A percentile compares a stretch with the other conserved stretches of the same genome.
Evolutionary conservation across 1,140 invertebrate genomes (phyloP).

Genomic region (Neotoxoptera formosana): DNA sequence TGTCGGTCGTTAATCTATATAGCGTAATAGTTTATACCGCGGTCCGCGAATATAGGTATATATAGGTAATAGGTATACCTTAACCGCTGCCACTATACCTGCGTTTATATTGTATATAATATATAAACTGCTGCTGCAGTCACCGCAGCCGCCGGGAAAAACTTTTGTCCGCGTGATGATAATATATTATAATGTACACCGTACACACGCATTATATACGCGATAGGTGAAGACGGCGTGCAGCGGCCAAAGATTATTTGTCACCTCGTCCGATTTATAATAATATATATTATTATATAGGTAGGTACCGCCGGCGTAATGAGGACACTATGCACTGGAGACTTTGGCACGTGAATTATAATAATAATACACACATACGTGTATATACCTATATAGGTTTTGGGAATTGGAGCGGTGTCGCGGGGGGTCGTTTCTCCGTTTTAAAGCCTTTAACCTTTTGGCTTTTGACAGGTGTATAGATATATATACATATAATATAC

Average conservation of each 20-base stretch:
- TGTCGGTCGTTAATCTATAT: not conserved
- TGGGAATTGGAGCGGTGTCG: not conserved
- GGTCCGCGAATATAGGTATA: not conserved
- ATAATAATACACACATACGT: no score
- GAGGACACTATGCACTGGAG: not conserved
- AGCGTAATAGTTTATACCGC: not conserved
- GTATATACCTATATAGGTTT: not conserved
- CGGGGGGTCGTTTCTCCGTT: not conserved
- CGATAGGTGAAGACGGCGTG: not conserved
- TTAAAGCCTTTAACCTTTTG: conserved; percentile 34
- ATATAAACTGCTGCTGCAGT: not conserved
- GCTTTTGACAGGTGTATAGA: not conserved
- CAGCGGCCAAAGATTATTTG: not conserved
- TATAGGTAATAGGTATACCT: no score
- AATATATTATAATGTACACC: not conserved
- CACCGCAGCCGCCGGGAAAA: not conserved
- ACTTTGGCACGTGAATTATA: not conserved
- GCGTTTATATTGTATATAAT: no score
- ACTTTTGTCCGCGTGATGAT: not conserved
- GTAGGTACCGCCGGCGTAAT: not conserved
- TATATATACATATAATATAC: conserved; percentile 19
- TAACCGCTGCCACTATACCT: not conserved
- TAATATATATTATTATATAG: not conserved
- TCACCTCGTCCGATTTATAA: not conserved
- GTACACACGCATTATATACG: not conserved